Base-by-base conservation (phyloP, 2,113 vertebrate genomes). In the Illadopsis cleaveri region DNA sequence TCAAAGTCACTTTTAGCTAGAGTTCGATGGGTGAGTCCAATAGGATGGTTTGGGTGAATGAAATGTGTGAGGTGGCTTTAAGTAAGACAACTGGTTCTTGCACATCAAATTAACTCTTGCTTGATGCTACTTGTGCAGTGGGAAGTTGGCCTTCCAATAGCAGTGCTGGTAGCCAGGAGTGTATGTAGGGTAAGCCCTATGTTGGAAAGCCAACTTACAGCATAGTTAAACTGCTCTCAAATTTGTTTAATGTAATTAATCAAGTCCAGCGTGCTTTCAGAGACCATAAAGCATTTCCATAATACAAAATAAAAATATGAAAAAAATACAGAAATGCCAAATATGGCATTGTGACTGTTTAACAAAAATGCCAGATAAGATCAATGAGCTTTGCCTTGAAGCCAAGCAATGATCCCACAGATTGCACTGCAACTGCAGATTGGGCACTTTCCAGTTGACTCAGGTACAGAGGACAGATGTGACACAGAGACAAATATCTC, bases 221-320 rank as follows among this genome's bases (percentile, higher is more conserved):
- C 9, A 8, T 64, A 61, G 45, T 61, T 86, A 93, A 93, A 86
- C 30, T 92, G 56, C 40, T 93, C 79, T 94, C 65, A 23, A 68
- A 82, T 82, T 85, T 53, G 15, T 68, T 95, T 65, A 82, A 44
- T 3, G 19, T 62, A 80, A 69, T 90, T 81, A 71, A 94, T 78
- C 76, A 94, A 81, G 90, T 64, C 44, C n/a, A 50, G 9, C n/a
- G 10, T 57, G 24, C 86, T 96, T 94, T 76, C 85, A 87, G 85
- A 80, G 37, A 88, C 66, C 82, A 93, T 37, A 89, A 94, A 57
- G 37, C 31, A 78, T 87, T 93, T 90, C 51, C 25, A 16, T 60
- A 57, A 58, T 48, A 73, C 58, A 19, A 85, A 92, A 54, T 23
- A 35, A 88, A 84, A 58, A 66, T 38, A 66, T 4, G 20, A 30